Conservation (phyloP, 2,888 invertebrate genomes). For the Luperina nickerlii region DNA sequence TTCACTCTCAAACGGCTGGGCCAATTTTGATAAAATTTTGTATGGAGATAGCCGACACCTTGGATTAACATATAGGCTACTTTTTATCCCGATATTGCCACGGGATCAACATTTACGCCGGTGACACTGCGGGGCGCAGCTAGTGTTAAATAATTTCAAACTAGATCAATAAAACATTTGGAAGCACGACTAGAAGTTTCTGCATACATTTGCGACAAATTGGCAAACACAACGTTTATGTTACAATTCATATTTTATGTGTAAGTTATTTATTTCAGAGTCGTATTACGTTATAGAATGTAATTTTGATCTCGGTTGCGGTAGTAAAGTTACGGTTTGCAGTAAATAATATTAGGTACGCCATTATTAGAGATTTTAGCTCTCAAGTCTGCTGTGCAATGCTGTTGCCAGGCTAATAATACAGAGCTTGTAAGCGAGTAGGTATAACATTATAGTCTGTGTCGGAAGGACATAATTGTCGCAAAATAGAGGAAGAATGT, state of each 20-base stretch:
- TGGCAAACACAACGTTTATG: conserved; percentile 11
- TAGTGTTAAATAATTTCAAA: background rate
- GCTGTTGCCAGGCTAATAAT: background rate
- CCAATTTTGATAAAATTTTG: too few species aligned
- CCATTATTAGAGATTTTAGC: background rate
- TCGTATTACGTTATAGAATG: background rate
- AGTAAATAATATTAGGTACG: conserved; percentile 7
- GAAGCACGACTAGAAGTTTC: conserved; percentile 3
- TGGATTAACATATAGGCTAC: too few species aligned
- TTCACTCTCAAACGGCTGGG: too few species aligned
- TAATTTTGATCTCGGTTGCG: conserved; percentile 1
- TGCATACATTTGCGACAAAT: conserved; percentile 6
- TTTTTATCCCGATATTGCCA: too few species aligned
- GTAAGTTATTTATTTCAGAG: conserved; percentile 7
- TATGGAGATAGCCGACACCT: too few species aligned
- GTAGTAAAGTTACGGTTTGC: background rate
- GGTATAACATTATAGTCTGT: background rate
- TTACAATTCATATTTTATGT: conserved; percentile 16
- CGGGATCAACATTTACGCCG: too few species aligned
- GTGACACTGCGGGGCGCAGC: too few species aligned
- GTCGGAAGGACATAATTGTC: background rate
- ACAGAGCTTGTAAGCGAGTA: background rate
- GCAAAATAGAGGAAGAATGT: background rate
- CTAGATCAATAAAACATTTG: background rate
- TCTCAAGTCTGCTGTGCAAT: background rate